Base-by-base conservation (phyloP, 2,113 vertebrate genomes). In the Crotophaga sulcirostris region DNA sequence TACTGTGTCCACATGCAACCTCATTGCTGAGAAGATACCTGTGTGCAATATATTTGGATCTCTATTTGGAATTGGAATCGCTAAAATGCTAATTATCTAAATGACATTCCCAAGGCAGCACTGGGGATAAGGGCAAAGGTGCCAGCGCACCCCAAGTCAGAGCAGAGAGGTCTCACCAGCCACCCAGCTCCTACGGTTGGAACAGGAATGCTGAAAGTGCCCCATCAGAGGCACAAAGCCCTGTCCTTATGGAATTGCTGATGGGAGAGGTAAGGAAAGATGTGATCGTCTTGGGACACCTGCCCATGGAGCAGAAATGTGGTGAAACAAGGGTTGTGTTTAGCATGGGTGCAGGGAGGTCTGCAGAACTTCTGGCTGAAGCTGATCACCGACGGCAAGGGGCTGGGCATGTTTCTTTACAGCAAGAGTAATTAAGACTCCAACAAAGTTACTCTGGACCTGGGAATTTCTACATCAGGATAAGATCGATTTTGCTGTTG, bases 291-390 rank as follows among this genome's bases (percentile, higher is more conserved):
- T 0, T 28, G 56, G 33, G 4, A 34, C 34, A 29, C 7, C 12
- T 13, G 16, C n/a, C 2, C 4, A 6, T 60, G 81, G 21, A n/a
- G 33, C 11, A 42, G 33, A 56, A 80, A 52, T 8, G 17, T 8
- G 45, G 55, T 28, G 17, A 84, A 73, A 77, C 26, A 26, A 21
- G 12, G 54, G 29, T 56, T 44, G 36, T 44, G 33, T 47, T 17
- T 6, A 18, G 31, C 10, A 31, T 58, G 47, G 40, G 7, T 6
- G 47, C 29, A 2, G 62, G 54, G 19, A 28, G 23, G 17, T 7
- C 28, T 11, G 54, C 7, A 5, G 0, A 0, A 20, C n/a, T n/a
- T 23, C 19, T 3, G 7, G 21, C 5, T 58, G 62, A 3, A 55
- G 44, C 25, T 20, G 51, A 21, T 19, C 29, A 1, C 11, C 0